These are phyloP conservation scores for Rhagonycha fulva DNA, from an alignment of 2,888 invertebrate genomes.

Conservation along the genomic window DNA sequence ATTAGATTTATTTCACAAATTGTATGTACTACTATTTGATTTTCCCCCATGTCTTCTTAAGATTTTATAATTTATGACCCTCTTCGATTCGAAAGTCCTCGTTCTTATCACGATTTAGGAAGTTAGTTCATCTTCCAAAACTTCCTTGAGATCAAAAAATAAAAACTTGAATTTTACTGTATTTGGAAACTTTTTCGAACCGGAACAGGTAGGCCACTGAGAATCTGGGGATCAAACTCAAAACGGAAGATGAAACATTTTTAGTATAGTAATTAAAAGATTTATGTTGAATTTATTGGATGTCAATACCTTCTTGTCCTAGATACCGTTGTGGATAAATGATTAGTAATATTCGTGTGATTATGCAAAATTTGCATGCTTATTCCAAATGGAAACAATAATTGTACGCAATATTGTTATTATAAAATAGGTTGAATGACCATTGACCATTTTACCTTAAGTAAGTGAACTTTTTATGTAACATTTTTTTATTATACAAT, in stretches of 20 bases:
- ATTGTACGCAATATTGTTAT: conserved; percentile 12
- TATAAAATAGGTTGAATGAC: conserved; percentile 21
- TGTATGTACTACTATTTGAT: not conserved
- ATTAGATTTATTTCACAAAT: not conserved
- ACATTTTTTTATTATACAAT: not conserved
- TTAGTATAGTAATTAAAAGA: not conserved
- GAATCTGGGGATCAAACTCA: not conserved
- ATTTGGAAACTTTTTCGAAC: not conserved
- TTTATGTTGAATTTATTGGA: not conserved
- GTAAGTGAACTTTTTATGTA: not conserved
- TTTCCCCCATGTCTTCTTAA: not conserved
- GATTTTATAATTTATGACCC: not conserved
- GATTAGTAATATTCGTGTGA: conserved; percentile 22
- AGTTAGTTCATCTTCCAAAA: not conserved
- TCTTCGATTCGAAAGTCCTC: not conserved
- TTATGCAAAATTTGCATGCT: conserved; percentile 14
- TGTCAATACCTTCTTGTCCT: conserved; percentile 13
- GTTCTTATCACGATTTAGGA: not conserved
- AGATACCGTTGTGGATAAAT: conserved; percentile 18
- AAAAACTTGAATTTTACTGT: not conserved
- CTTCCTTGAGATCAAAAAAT: not conserved
- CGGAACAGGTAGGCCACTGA: not conserved
- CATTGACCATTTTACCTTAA: not conserved
- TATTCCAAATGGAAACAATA: conserved; percentile 10
- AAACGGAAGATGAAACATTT: not conserved